These are phyloP conservation scores for Cryptus viduatorius DNA, from an alignment of 2,888 invertebrate species.

Conservation along the genomic window DNA sequence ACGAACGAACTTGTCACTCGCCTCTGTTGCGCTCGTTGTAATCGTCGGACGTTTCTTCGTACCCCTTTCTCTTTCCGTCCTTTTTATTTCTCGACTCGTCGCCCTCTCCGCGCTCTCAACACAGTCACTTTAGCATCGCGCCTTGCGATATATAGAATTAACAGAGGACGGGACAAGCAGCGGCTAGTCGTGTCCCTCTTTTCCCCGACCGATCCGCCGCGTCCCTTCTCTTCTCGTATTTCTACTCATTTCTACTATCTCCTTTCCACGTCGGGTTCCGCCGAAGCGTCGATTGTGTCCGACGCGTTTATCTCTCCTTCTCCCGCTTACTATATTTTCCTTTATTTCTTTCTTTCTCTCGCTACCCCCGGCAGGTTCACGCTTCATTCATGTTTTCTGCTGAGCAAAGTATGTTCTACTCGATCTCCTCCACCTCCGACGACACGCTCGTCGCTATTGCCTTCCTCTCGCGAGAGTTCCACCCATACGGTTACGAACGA, in stretches of 20 bases:
- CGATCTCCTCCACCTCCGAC: slow-evolving; percentile 62
- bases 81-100: slow-evolving; percentile 10
- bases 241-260: slow-evolving; percentile 21
- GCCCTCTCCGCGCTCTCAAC: not conserved
- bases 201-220: slow-evolving; percentile 27
- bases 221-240: slow-evolving; percentile 14
- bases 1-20: not conserved
- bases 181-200: slow-evolving; percentile 11
- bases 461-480: slow-evolving; percentile 14
- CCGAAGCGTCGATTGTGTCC: slow-evolving; percentile 58
- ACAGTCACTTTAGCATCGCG: not conserved
- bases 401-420: slow-evolving; percentile 61
- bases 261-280: not conserved
- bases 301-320: slow-evolving; percentile 54
- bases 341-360: slow-evolving; percentile 53
- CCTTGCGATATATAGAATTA: slow-evolving; percentile 5
- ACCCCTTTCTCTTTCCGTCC: slow-evolving; percentile 5
- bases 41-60: not conserved
- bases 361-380: slow-evolving; percentile 75
- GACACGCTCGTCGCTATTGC: slow-evolving; percentile 54
- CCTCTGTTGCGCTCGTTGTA: not conserved
- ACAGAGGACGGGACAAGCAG: slow-evolving; percentile 18
- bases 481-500: slow-evolving; percentile 10
- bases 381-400: slow-evolving; percentile 79
- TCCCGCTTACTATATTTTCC: slow-evolving; percentile 27